Base-by-base conservation (phyloP, 2,888 invertebrate species). In the Crocallis elinguaria region DNA sequence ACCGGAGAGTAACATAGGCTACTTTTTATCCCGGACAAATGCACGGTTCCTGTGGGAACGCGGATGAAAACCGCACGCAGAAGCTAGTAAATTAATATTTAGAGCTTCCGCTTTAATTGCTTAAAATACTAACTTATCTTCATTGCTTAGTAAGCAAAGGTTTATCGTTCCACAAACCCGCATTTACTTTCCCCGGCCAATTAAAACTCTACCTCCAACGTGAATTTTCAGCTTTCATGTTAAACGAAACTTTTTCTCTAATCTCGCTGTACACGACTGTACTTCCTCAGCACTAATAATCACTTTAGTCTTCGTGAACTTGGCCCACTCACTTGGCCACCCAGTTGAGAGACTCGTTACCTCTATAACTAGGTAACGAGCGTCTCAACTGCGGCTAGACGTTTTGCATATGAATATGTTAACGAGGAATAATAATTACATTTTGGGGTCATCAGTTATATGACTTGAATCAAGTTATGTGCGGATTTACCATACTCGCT, bases 301-400 rank as follows among this genome's bases (percentile, higher is more conserved):
- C 21, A 42, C 39, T 49, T 41, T 41, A 33, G 33, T 16, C 39
- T 48, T 39, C 2, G 23, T 8, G 17, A 49, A 46, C 23, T 46
- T 46, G 36, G 44, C 17, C 23, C 9, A n/a, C n/a, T n/a, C n/a
- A n/a, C n/a, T n/a, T n/a, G n/a, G n/a, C n/a, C n/a, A n/a, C n/a
- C n/a, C n/a, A n/a, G n/a, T n/a, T n/a, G n/a, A n/a, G n/a, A n/a
- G n/a, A n/a, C n/a, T n/a, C n/a, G n/a, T n/a, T n/a, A n/a, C n/a
- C n/a, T n/a, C n/a, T n/a, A n/a, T n/a, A n/a, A n/a, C n/a, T n/a
- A n/a, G n/a, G n/a, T n/a, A n/a, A n/a, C n/a, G n/a, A n/a, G n/a
- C n/a, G n/a, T n/a, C n/a, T n/a, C n/a, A n/a, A n/a, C n/a, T n/a
- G n/a, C n/a, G n/a, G n/a, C n/a, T n/a, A n/a, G 25, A 25, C 25